These are phyloP conservation scores for Rhogogaster chlorosoma DNA, from an alignment of 2,888 invertebrate species.

Conservation along the genomic window DNA sequence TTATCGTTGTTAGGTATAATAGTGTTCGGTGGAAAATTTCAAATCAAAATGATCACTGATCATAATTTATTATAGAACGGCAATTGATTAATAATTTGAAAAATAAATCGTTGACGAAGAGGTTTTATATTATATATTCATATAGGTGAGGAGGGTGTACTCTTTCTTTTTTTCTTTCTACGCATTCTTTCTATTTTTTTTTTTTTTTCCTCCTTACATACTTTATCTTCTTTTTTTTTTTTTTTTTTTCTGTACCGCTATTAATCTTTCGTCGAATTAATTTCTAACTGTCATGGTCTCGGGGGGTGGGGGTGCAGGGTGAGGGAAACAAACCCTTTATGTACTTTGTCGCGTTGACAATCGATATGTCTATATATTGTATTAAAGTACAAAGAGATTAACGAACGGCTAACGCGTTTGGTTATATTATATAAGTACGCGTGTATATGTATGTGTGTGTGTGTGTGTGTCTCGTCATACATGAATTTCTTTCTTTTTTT, in stretches of 20 bases:
- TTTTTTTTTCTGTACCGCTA: not conserved
- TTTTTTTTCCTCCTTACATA: not conserved
- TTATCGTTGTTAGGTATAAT: no score
- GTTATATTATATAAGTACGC: not conserved
- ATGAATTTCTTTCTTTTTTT: not conserved
- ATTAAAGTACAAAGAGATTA: constrained; percentile 20
- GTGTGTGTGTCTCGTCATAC: not conserved
- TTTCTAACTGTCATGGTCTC: not conserved
- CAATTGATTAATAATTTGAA: no score
- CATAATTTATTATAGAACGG: no score
- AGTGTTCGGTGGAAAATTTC: no score
- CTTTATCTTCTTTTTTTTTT: not conserved
- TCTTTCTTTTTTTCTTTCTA: not conserved
- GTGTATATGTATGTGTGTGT: not conserved
- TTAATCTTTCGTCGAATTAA: constrained; percentile 17
- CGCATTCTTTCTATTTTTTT: not conserved
- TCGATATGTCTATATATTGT: constrained; percentile 19
- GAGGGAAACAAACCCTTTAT: not conserved
- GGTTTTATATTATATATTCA: not conserved
- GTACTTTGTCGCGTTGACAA: constrained; percentile 9
- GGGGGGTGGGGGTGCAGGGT: not conserved
- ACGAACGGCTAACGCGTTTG: not conserved
- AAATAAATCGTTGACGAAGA: not conserved
- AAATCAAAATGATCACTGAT: no score
- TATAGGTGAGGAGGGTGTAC: not conserved